These are phyloP conservation scores for Zosterops borbonicus DNA, from an alignment of 2,113 vertebrate genomes.

Conservation along the genomic window DNA sequence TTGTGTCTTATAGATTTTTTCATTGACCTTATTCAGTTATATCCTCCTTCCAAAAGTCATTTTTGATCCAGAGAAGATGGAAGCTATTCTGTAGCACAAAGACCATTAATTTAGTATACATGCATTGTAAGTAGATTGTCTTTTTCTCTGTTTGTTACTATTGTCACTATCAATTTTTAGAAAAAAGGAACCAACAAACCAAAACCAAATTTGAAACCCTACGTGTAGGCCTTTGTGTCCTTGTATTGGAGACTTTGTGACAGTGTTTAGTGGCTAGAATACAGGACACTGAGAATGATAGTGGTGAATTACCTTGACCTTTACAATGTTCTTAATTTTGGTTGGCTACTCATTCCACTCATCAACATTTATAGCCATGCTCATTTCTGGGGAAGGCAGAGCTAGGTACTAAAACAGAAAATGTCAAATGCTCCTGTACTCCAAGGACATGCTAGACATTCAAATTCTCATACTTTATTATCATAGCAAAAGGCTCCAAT, in stretches of 20 bases:
- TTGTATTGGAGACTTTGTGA: not conserved
- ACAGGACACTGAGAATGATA: not conserved
- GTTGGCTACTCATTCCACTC: constrained; percentile 21
- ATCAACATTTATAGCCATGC: constrained; percentile 33
- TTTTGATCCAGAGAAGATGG: not conserved
- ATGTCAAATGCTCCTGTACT: constrained; percentile 45
- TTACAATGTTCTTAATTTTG: constrained; percentile 52
- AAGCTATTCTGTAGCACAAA: not conserved
- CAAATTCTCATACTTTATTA: constrained; percentile 59
- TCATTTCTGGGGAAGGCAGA: constrained; percentile 22
- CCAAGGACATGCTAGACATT: constrained; percentile 40
- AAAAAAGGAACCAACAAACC: not conserved
- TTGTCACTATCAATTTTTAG: not conserved
- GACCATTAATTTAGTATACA: not conserved
- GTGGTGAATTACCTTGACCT: constrained; percentile 49
- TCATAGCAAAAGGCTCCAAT: constrained; percentile 23
- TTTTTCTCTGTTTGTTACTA: constrained; percentile 6
- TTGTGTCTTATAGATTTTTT: constrained; percentile 1
- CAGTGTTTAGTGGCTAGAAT: not conserved
- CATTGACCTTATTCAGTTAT: not conserved
- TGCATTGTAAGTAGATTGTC: not conserved
- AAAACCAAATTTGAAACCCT: rapidly evolving
- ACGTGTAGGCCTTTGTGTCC: not conserved
- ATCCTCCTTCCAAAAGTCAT: not conserved
- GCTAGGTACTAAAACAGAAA: constrained; percentile 47